phyloP scores from a whole-genome alignment of 2,113 vertebrate species.

The Coregonus clupeaformis region DNA sequence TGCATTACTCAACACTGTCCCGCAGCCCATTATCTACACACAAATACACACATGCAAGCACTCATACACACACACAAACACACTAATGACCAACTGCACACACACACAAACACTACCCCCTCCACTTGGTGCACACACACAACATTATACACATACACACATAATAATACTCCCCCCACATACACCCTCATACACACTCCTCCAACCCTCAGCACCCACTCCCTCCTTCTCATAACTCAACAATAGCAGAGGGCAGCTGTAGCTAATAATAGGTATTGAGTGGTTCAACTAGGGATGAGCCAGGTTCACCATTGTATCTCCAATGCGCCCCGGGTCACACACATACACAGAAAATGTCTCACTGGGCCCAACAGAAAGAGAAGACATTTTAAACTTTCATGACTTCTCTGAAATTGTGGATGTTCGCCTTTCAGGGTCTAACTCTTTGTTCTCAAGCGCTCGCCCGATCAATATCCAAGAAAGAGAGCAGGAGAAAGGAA shows the following conservation, averaged over 20 bases:
- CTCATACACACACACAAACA: not conserved
- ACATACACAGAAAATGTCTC: constrained; percentile 69
- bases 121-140: constrained; percentile 2
- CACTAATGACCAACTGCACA: constrained; percentile 7
- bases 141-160: constrained; percentile 11
- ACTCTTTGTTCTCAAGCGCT: constrained; percentile 76
- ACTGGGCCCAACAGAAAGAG: constrained; percentile 72
- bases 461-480: constrained; percentile 73
- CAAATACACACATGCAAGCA: constrained; percentile 33
- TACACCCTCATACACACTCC: constrained; percentile 19
- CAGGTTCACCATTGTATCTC: constrained; percentile 78
- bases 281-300: constrained; percentile 82
- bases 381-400: constrained; percentile 78
- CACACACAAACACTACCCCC: too few relatives aligned
- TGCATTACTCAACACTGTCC: constrained; percentile 38
- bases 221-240: constrained; percentile 77
- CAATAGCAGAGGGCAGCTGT: constrained; percentile 78
- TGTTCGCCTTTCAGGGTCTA: constrained; percentile 76
- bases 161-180: constrained; percentile 1
- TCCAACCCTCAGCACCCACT: constrained; percentile 51
- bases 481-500: too few relatives aligned
- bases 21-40: constrained; percentile 19
- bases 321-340: constrained; percentile 74
- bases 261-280: constrained; percentile 84
- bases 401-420: constrained; percentile 72